These are phyloP conservation scores for Diarsia dahlii DNA, from an alignment of 2,888 invertebrate genomes.

Conservation along the genomic window DNA sequence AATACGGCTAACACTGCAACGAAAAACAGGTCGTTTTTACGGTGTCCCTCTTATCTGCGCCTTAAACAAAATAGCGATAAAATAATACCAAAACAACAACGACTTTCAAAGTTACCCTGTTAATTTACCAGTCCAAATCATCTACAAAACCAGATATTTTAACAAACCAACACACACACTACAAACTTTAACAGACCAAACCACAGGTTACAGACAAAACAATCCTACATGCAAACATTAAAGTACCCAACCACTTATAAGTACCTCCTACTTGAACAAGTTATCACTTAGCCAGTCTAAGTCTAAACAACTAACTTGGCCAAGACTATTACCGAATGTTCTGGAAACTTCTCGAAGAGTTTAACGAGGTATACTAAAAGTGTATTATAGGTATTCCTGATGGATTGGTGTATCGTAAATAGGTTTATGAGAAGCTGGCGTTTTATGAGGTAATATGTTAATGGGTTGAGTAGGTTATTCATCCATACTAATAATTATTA, in stretches of 20 bases:
- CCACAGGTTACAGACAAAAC: conserved; percentile 7
- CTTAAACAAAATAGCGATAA: not conserved
- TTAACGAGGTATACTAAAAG: conserved; percentile 52
- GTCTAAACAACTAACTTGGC: conserved; percentile 24
- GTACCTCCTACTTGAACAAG: conserved; percentile 10
- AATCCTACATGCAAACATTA: conserved; percentile 15
- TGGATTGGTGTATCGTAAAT: conserved; percentile 59
- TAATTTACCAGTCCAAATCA: not conserved
- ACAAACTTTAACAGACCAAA: conserved; percentile 11
- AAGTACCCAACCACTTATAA: conserved; percentile 5
- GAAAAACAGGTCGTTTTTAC: too few relatives aligned
- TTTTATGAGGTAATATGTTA: conserved; percentile 23
- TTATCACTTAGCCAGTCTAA: conserved; percentile 42
- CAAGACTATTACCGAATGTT: conserved; percentile 30
- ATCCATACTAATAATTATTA: not conserved
- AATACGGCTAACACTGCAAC: too few relatives aligned
- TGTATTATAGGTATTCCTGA: conserved; percentile 51
- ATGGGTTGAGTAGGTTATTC: conserved; percentile 14
- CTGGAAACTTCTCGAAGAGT: conserved; percentile 34
- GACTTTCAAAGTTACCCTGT: not conserved
- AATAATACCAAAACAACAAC: not conserved
- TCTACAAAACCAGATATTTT: not conserved
- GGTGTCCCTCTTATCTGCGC: too few relatives aligned
- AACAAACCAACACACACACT: not conserved
- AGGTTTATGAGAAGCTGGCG: conserved; percentile 36